Base-by-base conservation (phyloP, 2,113 vertebrate genomes). In the Amphilophus citrinellus region DNA sequence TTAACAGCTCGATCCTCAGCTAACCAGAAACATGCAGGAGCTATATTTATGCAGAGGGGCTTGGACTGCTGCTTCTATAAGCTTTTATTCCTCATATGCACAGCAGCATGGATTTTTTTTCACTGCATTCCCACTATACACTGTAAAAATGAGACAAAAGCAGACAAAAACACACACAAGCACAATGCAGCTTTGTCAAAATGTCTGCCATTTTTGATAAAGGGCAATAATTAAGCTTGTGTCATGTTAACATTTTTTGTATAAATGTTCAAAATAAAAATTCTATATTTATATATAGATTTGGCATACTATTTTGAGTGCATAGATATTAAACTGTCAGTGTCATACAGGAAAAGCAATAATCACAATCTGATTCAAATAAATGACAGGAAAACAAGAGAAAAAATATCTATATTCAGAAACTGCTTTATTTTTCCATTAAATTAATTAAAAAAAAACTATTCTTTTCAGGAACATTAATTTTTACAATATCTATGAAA, bases 41-140 rank as follows among this genome's bases (percentile, higher is more conserved):
- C n/a, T 59, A 35, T 47, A n/a, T 80, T 79, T 81, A 80, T 5
- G 60, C n/a, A 73, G 60, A 80, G n/a, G 47, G 30, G 44, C 10
- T 73, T 14, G 15, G 17, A 53, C 24, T 32, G 24, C 44, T 71
- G 17, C 24, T 32, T 53, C 27, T 32, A 14, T 32, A 17, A 47
- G 32, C 56, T 71, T 77, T 79, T 83, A 79, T 60, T 20, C 3
- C 1, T 50, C 37, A 79, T 71, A n/a, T 80, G 42, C 17, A 87
- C 7, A 53, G 42, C 53, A 84, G 62, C 68, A 61, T 30, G 42
- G 4, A 42, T 63, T 24, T 71, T 59, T 56, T 30, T 42, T 0
- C 0, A 7, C 27, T 68, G 20, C 15, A 57, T 59, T 68, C 62
- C 58, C 27, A 32, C 27, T 4, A 56, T 73, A 15, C 10, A 44